These are phyloP conservation scores for Sisyra nigra DNA, from an alignment of 2,888 invertebrate species.

Conservation along the genomic window DNA sequence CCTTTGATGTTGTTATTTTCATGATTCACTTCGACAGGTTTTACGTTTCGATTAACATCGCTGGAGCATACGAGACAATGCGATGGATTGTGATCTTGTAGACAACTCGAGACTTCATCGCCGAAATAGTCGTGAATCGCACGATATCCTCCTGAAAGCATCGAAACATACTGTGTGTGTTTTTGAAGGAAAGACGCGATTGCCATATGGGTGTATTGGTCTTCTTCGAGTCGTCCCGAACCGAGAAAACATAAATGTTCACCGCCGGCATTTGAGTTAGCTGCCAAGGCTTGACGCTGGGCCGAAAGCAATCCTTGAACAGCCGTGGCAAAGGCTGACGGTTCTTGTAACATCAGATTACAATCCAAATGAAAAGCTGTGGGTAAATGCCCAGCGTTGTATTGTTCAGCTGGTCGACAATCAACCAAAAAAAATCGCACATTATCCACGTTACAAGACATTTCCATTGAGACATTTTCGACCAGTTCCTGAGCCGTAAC, in stretches of 20 bases:
- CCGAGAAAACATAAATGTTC: constrained; percentile 87
- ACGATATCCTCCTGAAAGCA: constrained; percentile 81
- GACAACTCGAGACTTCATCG: constrained; percentile 59
- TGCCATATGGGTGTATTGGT: constrained; percentile 95
- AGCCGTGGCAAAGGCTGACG: constrained; percentile 84
- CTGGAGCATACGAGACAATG: constrained; percentile 63
- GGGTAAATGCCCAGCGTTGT: constrained; percentile 90
- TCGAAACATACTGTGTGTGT: constrained; percentile 81
- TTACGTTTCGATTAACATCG: constrained; percentile 29
- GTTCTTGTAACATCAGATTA: constrained; percentile 93
- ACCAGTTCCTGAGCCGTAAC: constrained; percentile 90
- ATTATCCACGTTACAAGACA: constrained; percentile 37
- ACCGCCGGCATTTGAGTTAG: constrained; percentile 73
- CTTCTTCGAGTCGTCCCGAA: constrained; percentile 84
- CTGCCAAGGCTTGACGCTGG: constrained; percentile 72
- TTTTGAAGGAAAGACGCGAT: constrained; percentile 92
- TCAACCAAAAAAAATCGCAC: constrained; percentile 92
- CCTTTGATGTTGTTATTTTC: constrained; percentile 15
- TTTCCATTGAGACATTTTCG: constrained; percentile 58
- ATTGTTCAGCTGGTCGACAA: constrained; percentile 91
- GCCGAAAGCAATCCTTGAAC: constrained; percentile 84
- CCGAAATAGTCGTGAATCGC: constrained; percentile 73
- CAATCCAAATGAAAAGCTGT: constrained; percentile 98
- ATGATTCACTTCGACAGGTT: constrained; percentile 17
- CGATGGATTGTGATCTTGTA: constrained; percentile 50